Evolutionary conservation across 1,140 invertebrate species (phyloP), one percentile per base, ranked within the genome.

Genomic region (Rhagoletis pomonella): DNA sequence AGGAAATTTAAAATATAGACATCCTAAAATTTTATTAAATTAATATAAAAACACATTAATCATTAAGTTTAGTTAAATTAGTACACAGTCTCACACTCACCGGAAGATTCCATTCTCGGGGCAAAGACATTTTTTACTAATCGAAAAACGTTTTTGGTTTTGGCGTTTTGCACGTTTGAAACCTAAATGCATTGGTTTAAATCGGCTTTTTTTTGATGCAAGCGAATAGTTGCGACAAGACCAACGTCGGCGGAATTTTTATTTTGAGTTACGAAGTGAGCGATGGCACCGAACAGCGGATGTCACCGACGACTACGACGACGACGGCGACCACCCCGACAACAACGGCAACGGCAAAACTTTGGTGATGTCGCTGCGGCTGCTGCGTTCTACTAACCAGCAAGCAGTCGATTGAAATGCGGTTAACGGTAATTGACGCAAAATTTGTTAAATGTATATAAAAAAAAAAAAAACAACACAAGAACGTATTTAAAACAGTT

Each of bases 41-140:
- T 55, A 55, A 62, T 14, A 0, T 14, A n/a, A 62, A 62, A 62
- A 14, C 60, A 14, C 60, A 62, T 14, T 62, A 14, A 14, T n/a
- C 17, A 17, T 62, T 14, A 62, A 62, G 4, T 14, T 12, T 62
- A 17, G 60, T 14, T 17, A 55, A 55, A 55, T 10, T 55, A 55
- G 5, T 55, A 55, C 10, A 29, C 10, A 55, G 10, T 55, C 5
- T 5, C 39, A 6, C 60, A 88, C 89, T 91, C 88, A 93, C 93
- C 93, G 95, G 94, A 91, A 94, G 93, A 93, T 94, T 94, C 94
- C 94, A 95, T 93, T 95, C 94, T 90, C 94, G 94, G 92, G 94
- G 94, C 92, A 95, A 92, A 93, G 94, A 95, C 94, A 95, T 95
- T 89, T 93, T 93, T 93, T 91, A 90, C 91, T 91, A 88, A 91